Base-by-base conservation (phyloP, 2,888 invertebrate species). In the Cynaeus angustus region DNA sequence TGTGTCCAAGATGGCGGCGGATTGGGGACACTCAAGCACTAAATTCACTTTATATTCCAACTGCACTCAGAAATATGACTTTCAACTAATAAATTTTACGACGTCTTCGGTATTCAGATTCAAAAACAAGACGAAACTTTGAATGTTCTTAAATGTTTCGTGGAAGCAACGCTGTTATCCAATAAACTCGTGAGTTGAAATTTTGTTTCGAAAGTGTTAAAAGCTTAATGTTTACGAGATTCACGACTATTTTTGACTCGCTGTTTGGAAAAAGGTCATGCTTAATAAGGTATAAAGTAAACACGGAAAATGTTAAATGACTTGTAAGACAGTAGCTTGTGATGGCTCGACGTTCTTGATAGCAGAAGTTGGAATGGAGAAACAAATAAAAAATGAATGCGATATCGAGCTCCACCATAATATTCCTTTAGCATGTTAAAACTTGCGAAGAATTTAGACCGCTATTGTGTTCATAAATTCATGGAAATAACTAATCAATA, bases 231-330 rank as follows among this genome's bases (percentile, higher is more conserved):
- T 33, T n/a, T 7, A 33, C 33, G 7, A 33, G 33, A 9, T 33
- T 2, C 9, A 33, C 33, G 33, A 1, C 33, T 33, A 33, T 33
- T 33, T 33, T 33, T 43, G 52, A 21, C 21, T 1, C 21, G n/a
- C n/a, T n/a, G n/a, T n/a, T n/a, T n/a, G 21, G 21, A 38, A 38
- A 55, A 55, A 56, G 56, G 43, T 56, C 56, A 43, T 12, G 41
- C 43, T 26, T 56, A 56, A 46, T 59, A 48, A 28, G 59, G 59
- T 59, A 30, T 28, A 46, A 46, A 59, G 46, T 59, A 59, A 46
- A 58, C 28, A 46, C 45, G 46, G 59, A 59, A n/a, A 59, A 59
- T 59, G 46, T 46, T 46, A 59, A 59, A 59, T 37, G 59, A 37
- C 45, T 46, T 48, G 46, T 45, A 59, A 59, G 30, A 59, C 59